Evolutionary conservation across 1,140 invertebrate species (phyloP).

Genomic region (Habropoda laboriosa): DNA sequence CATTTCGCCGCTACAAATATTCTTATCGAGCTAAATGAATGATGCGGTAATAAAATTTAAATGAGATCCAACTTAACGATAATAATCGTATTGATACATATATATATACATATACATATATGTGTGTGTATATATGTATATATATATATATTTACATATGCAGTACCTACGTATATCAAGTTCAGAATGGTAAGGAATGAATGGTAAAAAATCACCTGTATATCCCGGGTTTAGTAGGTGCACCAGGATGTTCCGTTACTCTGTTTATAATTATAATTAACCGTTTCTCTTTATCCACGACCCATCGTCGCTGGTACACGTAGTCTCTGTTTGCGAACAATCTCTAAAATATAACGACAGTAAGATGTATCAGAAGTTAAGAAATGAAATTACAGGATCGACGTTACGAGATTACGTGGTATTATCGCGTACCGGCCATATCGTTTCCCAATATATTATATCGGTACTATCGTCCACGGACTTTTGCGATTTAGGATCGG

Average conservation of each 20-base stretch:
- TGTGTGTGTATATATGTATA: rapidly evolving
- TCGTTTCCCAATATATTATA: slow-evolving; percentile 93
- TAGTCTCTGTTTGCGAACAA: slow-evolving; percentile 94
- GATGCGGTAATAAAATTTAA: slow-evolving; percentile 39
- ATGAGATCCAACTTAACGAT: slow-evolving; percentile 18
- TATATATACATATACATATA: neutral
- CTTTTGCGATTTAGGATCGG: slow-evolving; percentile 81
- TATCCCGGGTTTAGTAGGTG: slow-evolving; percentile 83
- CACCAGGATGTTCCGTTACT: slow-evolving; percentile 84
- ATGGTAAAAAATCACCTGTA: too few relatives aligned
- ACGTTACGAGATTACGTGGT: neutral
- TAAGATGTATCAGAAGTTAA: slow-evolving; percentile 16
- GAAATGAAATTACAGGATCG: neutral
- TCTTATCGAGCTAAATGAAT: slow-evolving; percentile 15
- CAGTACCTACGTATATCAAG: too few relatives aligned
- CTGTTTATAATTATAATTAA: slow-evolving; percentile 85
- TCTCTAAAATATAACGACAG: slow-evolving; percentile 83
- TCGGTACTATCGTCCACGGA: slow-evolving; percentile 83
- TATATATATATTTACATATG: neutral
- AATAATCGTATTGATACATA: too few relatives aligned
- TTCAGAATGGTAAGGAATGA: too few relatives aligned
- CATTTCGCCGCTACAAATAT: slow-evolving; percentile 9
- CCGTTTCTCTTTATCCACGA: slow-evolving; percentile 82
- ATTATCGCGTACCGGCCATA: slow-evolving; percentile 85
- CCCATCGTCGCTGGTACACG: slow-evolving; percentile 89